phyloP scores from a whole-genome alignment of 2,888 invertebrate genomes.

The Schizaphis graminum region DNA sequence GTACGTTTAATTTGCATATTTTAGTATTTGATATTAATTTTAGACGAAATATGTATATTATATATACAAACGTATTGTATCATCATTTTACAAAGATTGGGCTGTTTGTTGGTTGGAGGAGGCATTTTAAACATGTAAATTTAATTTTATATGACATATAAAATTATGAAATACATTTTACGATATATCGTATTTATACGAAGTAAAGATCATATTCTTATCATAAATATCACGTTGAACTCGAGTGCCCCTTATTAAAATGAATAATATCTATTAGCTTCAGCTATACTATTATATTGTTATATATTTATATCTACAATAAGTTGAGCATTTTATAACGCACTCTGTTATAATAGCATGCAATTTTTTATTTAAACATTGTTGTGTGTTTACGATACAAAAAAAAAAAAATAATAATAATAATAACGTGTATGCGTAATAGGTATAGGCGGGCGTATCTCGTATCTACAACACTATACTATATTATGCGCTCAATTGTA shows the following conservation, averaged over 20 bases:
- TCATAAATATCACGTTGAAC: background rate
- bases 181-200: background rate
- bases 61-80: too few relatives aligned
- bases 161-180: background rate
- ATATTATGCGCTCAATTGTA: background rate
- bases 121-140: background rate
- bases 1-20: too few relatives aligned
- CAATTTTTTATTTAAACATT: background rate
- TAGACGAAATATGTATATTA: too few relatives aligned
- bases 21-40: too few relatives aligned
- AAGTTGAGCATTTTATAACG: background rate
- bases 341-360: background rate
- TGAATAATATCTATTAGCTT: background rate
- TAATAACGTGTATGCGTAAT: background rate
- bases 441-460: background rate
- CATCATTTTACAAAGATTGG: too few relatives aligned
- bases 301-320: background rate
- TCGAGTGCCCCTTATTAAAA: background rate
- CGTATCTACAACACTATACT: background rate
- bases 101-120: too few relatives aligned
- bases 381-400: background rate
- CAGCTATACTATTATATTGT: background rate
- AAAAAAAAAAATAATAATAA: background rate
- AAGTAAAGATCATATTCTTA: background rate
- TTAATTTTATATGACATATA: background rate